A percentile compares a stretch with the other conserved stretches of the same genome.
Evolutionary conservation across 2,113 vertebrate species (phyloP).

Genomic region (Chitala chitala): DNA sequence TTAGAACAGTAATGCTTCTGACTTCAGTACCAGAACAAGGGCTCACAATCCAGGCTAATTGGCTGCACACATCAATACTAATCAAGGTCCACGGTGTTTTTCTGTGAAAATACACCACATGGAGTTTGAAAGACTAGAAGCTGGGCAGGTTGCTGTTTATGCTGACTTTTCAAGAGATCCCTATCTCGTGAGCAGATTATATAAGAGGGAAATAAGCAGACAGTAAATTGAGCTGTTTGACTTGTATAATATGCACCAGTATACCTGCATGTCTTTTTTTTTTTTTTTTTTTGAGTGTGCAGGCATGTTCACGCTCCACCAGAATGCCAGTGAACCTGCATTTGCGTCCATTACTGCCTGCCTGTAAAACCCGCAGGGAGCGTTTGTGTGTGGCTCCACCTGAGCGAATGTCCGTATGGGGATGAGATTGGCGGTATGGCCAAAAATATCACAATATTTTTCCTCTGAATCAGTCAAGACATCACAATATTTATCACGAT

Average conservation of each 20-base stretch:
- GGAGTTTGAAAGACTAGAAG: neutral
- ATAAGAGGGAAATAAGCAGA: too few relatives aligned
- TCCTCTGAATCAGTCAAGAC: too few relatives aligned
- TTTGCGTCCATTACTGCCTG: neutral
- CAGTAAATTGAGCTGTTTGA: too few relatives aligned
- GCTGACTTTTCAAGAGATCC: too few relatives aligned
- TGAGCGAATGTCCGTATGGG: neutral
- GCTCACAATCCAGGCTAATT: neutral
- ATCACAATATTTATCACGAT: too few relatives aligned
- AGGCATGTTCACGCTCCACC: too few relatives aligned
- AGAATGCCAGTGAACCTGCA: neutral
- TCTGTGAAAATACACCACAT: neutral
- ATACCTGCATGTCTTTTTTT: too few relatives aligned
- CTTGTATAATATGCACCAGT: too few relatives aligned
- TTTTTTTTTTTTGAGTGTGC: too few relatives aligned
- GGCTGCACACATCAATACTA: conserved; percentile 3
- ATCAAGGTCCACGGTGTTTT: neutral
- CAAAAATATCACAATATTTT: too few relatives aligned
- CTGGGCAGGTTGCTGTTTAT: neutral
- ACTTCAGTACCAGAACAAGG: neutral
- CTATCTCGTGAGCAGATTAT: too few relatives aligned
- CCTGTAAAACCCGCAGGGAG: neutral
- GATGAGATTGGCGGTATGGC: too few relatives aligned
- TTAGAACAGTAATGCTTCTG: neutral
- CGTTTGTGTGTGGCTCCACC: neutral